Conservation (phyloP, 2,797 vertebrate genomes). For the Mastacembelus armatus region DNA sequence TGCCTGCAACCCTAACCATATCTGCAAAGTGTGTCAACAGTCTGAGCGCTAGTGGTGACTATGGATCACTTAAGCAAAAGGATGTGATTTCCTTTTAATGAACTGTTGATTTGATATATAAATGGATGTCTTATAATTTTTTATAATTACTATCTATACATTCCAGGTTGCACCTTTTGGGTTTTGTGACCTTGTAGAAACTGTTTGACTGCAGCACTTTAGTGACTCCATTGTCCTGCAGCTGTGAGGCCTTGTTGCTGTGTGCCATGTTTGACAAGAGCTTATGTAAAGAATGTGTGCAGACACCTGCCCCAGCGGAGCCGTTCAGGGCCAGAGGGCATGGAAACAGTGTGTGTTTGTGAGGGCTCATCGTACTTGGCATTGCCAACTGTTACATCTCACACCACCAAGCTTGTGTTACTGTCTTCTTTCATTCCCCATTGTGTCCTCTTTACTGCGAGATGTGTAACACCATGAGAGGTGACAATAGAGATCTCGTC, state of each 20-base stretch:
- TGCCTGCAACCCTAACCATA: too few relatives aligned
- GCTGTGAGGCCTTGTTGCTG: slow-evolving; percentile 69
- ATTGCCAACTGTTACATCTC: slow-evolving; percentile 65
- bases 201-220: slow-evolving; percentile 37
- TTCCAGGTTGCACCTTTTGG: not conserved
- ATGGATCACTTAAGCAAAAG: too few relatives aligned
- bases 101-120: too few relatives aligned
- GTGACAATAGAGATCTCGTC: slow-evolving; percentile 66
- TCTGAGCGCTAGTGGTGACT: too few relatives aligned
- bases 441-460: slow-evolving; percentile 63
- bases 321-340: slow-evolving; percentile 50
- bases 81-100: not conserved
- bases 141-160: too few relatives aligned
- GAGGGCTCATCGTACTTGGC: slow-evolving; percentile 42
- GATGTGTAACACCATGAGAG: slow-evolving; percentile 66
- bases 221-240: slow-evolving; percentile 70
- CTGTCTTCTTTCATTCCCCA: slow-evolving; percentile 51
- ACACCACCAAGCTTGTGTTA: slow-evolving; percentile 67
- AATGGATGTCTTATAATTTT: too few relatives aligned
- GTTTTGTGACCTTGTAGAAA: slow-evolving; percentile 33
- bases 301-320: slow-evolving; percentile 71
- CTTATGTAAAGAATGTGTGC: slow-evolving; percentile 73
- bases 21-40: too few relatives aligned
- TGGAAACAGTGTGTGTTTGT: slow-evolving; percentile 51
- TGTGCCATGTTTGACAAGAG: slow-evolving; percentile 76